Evolutionary conservation across 1,140 invertebrate genomes (phyloP), one percentile per base, ranked within the genome.

Genomic region (Andrena cerasifolii): DNA sequence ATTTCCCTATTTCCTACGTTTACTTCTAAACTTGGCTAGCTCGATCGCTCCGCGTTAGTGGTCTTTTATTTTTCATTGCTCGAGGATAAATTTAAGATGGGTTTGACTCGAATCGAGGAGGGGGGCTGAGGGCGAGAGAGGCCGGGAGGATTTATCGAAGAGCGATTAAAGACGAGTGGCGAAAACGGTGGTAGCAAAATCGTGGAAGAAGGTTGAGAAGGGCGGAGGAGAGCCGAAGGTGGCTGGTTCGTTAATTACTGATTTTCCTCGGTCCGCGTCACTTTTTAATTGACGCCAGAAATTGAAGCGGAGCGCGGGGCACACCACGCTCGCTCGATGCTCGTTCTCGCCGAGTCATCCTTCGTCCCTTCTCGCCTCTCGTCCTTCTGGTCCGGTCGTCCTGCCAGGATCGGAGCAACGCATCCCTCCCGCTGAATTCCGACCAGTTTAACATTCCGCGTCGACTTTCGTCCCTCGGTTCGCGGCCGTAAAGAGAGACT

Each of bases 271-370:
- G 90, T 92, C 88, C 90, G 87, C 87, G 90, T 91, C 91, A 91
- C 90, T 92, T 92, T 92, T 92, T 92, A 91, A 92, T 92, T 92
- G 90, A 92, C 89, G 88, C 90, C 90, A 91, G 90, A 91, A 90
- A 92, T 92, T 91, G 89, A 90, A 91, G 89, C 89, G 53, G 83
- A 74, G 83, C 80, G 45, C 77, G 16, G n/a, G 78, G 21, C 71
- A 26, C 76, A 73, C 80, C 70, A 40, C 72, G 68, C 71, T 45
- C 59, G 54, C 74, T 67, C 65, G 40, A 73, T 82, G 83, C 76
- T 74, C 80, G 76, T 90, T 89, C 86, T 80, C 82, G 90, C 86
- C 86, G 56, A 90, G 90, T 91, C 91, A 92, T 91, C 84, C 86
- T 88, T 73, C 66, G 66, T 54, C 31, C 75, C 72, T 31, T 47